Evolutionary conservation across 2,797 vertebrate genomes (phyloP).

Genomic region (Phalloptychus januarius): DNA sequence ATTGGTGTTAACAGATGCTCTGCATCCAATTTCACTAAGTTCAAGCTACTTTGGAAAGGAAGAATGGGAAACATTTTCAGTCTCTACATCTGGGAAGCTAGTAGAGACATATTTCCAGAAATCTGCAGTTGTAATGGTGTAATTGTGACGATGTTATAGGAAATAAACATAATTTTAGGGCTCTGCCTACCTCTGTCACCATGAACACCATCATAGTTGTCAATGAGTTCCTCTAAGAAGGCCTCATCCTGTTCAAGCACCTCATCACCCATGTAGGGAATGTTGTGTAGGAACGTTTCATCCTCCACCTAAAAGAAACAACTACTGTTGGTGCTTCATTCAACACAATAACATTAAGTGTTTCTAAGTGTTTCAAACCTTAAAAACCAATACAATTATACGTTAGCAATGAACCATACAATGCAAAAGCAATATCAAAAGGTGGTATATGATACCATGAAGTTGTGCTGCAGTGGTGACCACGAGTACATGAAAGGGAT

Average conservation of each 20-base stretch:
- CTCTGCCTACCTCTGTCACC: slow-evolving; percentile 68
- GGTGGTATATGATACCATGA: slow-evolving; percentile 85
- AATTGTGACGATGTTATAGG: neutral
- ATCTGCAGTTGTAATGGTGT: neutral
- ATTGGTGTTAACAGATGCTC: neutral
- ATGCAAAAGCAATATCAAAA: neutral
- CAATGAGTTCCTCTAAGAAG: slow-evolving; percentile 96
- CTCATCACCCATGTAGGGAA: slow-evolving; percentile 98
- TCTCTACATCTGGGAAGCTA: neutral
- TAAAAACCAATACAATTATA: neutral
- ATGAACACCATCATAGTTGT: slow-evolving; percentile 96
- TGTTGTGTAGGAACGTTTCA: slow-evolving; percentile 96
- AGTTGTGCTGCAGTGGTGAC: slow-evolving; percentile 98
- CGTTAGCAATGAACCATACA: neutral
- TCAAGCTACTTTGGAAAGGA: neutral
- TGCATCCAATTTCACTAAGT: neutral
- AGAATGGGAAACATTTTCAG: neutral
- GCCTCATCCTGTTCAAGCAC: slow-evolving; percentile 97
- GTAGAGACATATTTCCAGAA: neutral
- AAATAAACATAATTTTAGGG: neutral
- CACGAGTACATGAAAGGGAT: slow-evolving; percentile 99
- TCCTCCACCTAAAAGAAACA: slow-evolving; percentile 90
- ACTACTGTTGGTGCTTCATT: neutral
- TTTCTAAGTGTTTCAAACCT: neutral
- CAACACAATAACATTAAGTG: neutral